Conservation (phyloP, 2,797 vertebrate species). For the Spinus olivaceus region DNA sequence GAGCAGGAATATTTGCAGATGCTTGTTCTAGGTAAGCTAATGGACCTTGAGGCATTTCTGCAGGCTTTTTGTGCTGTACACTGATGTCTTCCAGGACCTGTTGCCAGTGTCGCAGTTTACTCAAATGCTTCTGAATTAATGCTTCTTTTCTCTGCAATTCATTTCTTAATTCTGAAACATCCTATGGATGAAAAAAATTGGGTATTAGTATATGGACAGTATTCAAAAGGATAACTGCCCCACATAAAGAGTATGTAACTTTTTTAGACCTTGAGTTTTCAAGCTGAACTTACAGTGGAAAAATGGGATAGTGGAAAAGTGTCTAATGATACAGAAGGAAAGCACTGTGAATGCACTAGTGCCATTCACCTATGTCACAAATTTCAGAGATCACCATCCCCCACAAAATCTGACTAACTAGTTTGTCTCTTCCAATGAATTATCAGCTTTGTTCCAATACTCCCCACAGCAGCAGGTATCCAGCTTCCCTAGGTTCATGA, state of each 20-base stretch:
- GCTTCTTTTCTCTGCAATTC: constrained; percentile 93
- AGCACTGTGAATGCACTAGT: not conserved
- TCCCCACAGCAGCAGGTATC: not conserved
- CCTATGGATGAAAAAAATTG: constrained; percentile 69
- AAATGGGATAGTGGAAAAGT: not conserved
- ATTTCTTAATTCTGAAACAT: constrained; percentile 92
- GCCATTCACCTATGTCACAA: rapidly evolving
- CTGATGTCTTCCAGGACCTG: constrained; percentile 94
- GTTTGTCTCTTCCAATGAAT: not conserved
- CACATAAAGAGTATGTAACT: not conserved
- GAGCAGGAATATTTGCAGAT: constrained; percentile 91
- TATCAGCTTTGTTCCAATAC: not conserved
- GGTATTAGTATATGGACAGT: not conserved
- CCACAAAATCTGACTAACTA: not conserved
- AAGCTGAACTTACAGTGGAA: not conserved
- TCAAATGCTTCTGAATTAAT: constrained; percentile 92
- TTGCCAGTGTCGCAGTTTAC: constrained; percentile 93
- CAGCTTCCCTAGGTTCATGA: not conserved
- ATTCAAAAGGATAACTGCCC: not conserved
- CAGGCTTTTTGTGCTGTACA: constrained; percentile 88
- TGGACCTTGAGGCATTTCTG: constrained; percentile 88
- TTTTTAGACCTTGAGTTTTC: not conserved
- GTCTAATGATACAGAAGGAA: not conserved
- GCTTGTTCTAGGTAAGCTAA: constrained; percentile 93
- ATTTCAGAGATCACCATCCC: not conserved